A percentile compares a stretch with the other conserved stretches of the same genome.
These are phyloP conservation scores for Premnoplex brunnescens DNA, from an alignment of 2,797 vertebrate species.

Conservation along the genomic window DNA sequence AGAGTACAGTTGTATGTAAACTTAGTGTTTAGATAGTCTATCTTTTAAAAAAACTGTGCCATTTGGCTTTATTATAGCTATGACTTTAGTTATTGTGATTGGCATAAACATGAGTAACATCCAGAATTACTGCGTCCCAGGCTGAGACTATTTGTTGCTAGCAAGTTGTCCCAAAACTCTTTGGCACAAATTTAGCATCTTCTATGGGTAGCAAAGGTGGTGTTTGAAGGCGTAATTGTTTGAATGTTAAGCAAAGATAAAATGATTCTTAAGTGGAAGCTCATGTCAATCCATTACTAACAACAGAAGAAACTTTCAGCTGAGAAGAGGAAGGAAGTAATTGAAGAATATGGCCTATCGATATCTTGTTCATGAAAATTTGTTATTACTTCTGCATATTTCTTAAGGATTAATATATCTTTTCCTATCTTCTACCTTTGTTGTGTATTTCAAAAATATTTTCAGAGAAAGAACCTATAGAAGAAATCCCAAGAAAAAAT, in stretches of 20 bases:
- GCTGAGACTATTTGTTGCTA: neutral
- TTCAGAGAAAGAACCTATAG: rapidly evolving
- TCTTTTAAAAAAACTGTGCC: neutral
- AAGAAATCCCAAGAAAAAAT: neutral
- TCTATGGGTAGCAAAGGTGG: neutral
- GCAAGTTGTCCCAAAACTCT: neutral
- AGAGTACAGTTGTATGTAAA: neutral
- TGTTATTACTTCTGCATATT: neutral
- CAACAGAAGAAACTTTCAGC: neutral
- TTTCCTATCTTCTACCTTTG: neutral
- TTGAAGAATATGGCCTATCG: neutral
- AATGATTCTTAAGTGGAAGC: neutral
- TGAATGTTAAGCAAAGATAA: neutral
- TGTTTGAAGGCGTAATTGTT: neutral
- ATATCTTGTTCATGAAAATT: neutral
- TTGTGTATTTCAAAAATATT: neutral
- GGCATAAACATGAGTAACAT: neutral
- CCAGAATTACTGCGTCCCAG: neutral
- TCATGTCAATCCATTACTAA: neutral
- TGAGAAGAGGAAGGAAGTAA: neutral
- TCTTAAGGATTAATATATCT: neutral
- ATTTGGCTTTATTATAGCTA: neutral
- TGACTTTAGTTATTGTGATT: neutral
- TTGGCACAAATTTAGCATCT: neutral
- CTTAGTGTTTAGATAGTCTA: neutral